These are phyloP conservation scores for Lathronympha strigana DNA, from an alignment of 2,888 invertebrate species.

Conservation along the genomic window DNA sequence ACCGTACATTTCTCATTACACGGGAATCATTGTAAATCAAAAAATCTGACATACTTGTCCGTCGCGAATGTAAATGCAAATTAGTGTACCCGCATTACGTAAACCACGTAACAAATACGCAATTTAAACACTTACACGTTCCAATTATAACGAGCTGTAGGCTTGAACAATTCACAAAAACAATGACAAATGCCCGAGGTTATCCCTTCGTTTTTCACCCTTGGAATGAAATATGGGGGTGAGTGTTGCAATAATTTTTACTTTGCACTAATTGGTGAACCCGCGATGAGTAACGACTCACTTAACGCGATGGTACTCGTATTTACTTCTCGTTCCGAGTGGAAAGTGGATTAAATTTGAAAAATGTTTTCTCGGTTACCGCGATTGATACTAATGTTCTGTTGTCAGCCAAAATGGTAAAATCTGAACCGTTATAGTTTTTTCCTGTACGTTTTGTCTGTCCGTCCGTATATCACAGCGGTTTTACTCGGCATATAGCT, in stretches of 20 bases:
- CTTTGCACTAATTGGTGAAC: conserved; percentile 61
- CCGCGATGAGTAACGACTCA: conserved; percentile 34
- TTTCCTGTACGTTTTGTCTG: no score
- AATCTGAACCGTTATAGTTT: no score
- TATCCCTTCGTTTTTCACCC: conserved; percentile 30
- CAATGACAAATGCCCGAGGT: conserved; percentile 48
- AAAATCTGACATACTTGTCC: no score
- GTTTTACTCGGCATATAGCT: no score
- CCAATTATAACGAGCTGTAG: conserved; percentile 36
- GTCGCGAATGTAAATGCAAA: no score
- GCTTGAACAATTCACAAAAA: conserved; percentile 43
- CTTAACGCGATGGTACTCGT: conserved; percentile 17
- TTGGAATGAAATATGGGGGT: conserved; percentile 46
- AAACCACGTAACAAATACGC: conserved; percentile 12
- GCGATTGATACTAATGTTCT: no score
- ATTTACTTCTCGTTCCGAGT: conserved; percentile 5
- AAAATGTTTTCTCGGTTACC: no score
- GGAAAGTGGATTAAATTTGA: not conserved
- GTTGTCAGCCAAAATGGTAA: no score
- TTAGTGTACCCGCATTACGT: conserved; percentile 1
- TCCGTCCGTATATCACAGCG: no score
- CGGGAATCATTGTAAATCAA: no score
- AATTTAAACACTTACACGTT: conserved; percentile 31
- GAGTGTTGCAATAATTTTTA: conserved; percentile 58
- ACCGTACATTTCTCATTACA: no score